phyloP scores from a whole-genome alignment of 2,113 vertebrate genomes.

The Myotis davidii region DNA sequence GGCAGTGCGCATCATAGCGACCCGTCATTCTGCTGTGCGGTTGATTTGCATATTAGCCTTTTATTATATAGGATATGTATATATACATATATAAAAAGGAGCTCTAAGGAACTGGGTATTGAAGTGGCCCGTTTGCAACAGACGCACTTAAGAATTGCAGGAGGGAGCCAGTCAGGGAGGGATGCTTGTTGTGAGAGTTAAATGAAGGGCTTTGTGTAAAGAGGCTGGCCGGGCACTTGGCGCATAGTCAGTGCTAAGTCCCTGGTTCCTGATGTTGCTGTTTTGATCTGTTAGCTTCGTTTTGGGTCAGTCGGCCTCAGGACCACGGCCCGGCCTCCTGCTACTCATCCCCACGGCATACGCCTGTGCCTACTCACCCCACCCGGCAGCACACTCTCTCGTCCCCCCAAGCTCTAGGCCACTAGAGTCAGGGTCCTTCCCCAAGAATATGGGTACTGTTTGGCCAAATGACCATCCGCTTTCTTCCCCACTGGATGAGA shows the following conservation, averaged over 20 bases:
- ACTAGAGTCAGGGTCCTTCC: not conserved
- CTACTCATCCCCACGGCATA: not conserved
- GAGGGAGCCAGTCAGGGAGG: not conserved
- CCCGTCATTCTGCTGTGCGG: too few species aligned
- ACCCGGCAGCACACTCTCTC: not conserved
- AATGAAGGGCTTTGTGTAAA: not conserved
- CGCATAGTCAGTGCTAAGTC: not conserved
- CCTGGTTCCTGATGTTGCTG: too few species aligned
- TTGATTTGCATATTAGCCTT: too few species aligned
- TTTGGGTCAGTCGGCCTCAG: not conserved
- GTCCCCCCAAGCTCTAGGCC: not conserved
- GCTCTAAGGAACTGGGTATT: not conserved
- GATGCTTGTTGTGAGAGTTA: not conserved
- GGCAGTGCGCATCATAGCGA: too few species aligned
- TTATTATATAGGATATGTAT: too few species aligned
- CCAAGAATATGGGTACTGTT: not conserved
- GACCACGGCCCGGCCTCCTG: fast-evolving
- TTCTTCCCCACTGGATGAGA: not conserved
- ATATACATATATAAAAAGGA: not conserved
- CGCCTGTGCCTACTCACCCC: too few species aligned
- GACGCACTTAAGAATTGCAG: not conserved
- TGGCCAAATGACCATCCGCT: not conserved
- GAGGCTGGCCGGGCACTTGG: not conserved
- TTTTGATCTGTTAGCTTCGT: not conserved
- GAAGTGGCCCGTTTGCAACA: not conserved